A percentile compares a stretch with the other conserved stretches of the same genome.
phyloP scores from a whole-genome alignment of 2,797 vertebrate genomes.

The Poeciliopsis presidionis region DNA sequence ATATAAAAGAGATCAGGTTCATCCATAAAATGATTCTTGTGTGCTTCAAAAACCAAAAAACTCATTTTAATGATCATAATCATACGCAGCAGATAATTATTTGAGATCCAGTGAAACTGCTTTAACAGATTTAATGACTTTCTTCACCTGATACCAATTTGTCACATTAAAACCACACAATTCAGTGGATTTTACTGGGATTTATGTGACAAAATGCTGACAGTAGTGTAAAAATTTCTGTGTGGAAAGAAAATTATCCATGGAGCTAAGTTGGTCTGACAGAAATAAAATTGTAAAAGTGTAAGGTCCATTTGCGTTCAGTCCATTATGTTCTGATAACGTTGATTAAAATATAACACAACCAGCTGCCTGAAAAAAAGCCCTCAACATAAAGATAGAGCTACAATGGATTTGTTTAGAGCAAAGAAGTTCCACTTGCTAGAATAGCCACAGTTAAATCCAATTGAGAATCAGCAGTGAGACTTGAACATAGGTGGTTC shows the following conservation, averaged over 20 bases:
- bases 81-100: slow-evolving; percentile 33
- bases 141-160: background rate
- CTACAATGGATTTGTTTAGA: background rate
- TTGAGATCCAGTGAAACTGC: slow-evolving; percentile 45
- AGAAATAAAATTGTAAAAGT: background rate
- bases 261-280: background rate
- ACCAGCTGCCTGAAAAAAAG: background rate
- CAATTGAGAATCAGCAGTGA: background rate
- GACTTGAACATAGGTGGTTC: background rate
- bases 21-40: slow-evolving; percentile 3
- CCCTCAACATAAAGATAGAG: background rate
- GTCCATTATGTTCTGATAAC: background rate
- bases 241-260: background rate
- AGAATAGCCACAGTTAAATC: background rate
- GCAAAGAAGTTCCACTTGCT: background rate
- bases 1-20: background rate
- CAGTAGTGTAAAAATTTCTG: background rate
- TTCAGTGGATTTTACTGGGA: background rate
- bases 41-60: background rate
- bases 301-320: background rate
- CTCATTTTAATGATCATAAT: slow-evolving; percentile 16
- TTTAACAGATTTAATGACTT: slow-evolving; percentile 40
- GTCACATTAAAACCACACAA: background rate
- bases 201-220: background rate
- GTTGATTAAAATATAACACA: background rate